These are phyloP conservation scores for Mizuhopecten yessoensis DNA, from an alignment of 1,140 invertebrate species.

Conservation along the genomic window DNA sequence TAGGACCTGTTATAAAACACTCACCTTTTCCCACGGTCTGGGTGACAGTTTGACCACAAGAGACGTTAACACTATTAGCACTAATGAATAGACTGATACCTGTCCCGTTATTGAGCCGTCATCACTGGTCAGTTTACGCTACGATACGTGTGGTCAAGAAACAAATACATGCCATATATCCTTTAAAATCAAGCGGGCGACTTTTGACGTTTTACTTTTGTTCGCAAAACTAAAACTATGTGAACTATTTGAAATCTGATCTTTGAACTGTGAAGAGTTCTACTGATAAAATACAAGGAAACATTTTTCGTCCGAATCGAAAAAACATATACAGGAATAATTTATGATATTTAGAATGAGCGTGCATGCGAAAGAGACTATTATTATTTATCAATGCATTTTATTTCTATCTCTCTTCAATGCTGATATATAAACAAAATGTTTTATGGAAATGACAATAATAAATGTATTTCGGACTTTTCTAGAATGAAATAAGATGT, in stretches of 20 bases:
- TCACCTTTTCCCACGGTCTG: constrained; percentile 30
- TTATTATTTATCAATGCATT: too few relatives aligned
- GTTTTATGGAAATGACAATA: too few relatives aligned
- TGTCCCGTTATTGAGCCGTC: constrained; percentile 22
- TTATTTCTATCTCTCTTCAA: too few relatives aligned
- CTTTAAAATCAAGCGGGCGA: not conserved
- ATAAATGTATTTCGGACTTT: too few relatives aligned
- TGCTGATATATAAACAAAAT: too few relatives aligned
- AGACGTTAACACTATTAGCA: not conserved
- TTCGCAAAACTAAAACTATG: not conserved
- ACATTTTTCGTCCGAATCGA: too few relatives aligned
- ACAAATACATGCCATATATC: constrained; percentile 12
- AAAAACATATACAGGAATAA: too few relatives aligned
- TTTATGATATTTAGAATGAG: too few relatives aligned
- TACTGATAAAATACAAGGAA: too few relatives aligned
- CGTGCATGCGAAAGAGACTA: too few relatives aligned
- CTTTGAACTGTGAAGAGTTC: too few relatives aligned
- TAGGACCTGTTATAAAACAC: not conserved
- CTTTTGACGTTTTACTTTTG: not conserved
- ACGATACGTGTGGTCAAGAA: constrained; percentile 25
- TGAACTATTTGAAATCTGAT: not conserved
- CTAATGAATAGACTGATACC: constrained; percentile 18
- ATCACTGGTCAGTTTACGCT: constrained; percentile 32
- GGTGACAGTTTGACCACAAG: not conserved
- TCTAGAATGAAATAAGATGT: too few relatives aligned